Evolutionary conservation across 2,113 vertebrate species (phyloP).

Genomic region (Tautogolabrus adspersus): DNA sequence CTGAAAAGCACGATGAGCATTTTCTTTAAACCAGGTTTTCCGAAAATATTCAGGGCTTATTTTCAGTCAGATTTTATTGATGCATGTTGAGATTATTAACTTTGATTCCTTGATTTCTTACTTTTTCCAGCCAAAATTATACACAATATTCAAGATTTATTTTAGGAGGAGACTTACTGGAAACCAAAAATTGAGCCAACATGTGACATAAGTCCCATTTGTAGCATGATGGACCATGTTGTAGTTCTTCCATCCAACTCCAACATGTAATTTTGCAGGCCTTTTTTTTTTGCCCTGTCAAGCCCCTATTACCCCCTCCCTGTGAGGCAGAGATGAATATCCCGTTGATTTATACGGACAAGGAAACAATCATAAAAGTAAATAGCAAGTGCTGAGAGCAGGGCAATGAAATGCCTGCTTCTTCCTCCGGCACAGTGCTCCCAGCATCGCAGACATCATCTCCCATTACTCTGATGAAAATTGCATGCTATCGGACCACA

Average conservation of each 20-base stretch:
- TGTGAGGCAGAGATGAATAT: constrained; percentile 39
- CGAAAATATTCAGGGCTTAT: too few species aligned
- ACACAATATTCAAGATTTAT: neutral
- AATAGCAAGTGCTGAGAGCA: constrained; percentile 55
- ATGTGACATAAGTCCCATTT: neutral
- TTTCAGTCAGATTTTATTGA: too few species aligned
- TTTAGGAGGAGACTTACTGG: neutral
- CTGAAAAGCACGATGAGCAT: too few species aligned
- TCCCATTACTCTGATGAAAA: constrained; percentile 76
- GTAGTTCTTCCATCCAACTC: neutral
- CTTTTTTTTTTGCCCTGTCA: constrained; percentile 9
- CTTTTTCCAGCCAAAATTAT: neutral
- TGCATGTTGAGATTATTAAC: neutral
- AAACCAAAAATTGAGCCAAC: neutral
- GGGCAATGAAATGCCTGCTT: constrained; percentile 51
- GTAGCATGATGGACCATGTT: neutral
- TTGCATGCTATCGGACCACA: constrained; percentile 67
- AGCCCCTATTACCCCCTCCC: constrained; percentile 3
- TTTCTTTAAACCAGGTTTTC: too few species aligned
- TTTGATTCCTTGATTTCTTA: neutral
- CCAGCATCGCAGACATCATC: constrained; percentile 64
- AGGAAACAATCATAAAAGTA: constrained; percentile 61
- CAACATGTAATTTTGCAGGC: too few species aligned
- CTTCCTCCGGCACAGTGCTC: constrained; percentile 40
- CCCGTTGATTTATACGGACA: constrained; percentile 43